phyloP scores from a whole-genome alignment of 1,140 invertebrate genomes.

The Muscidifurax raptorellus region DNA sequence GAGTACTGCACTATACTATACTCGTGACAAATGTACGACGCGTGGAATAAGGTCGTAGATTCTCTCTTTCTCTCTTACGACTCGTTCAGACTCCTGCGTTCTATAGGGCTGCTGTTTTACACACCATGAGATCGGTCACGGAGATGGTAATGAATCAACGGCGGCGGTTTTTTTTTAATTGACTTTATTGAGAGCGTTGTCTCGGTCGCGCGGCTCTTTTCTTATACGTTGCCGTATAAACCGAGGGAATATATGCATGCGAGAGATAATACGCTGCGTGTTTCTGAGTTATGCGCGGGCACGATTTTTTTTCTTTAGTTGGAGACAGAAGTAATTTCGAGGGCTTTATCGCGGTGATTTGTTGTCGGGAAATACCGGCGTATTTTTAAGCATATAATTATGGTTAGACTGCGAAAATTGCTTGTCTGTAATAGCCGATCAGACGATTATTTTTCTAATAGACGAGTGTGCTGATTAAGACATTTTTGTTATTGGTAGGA shows the following conservation, averaged over 20 bases:
- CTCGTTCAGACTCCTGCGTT: background rate
- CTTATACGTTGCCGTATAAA: background rate
- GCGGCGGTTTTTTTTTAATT: slow-evolving; percentile 26
- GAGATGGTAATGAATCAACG: slow-evolving; percentile 17
- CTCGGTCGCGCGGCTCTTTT: background rate
- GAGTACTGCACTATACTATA: background rate
- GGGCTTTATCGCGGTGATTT: no score
- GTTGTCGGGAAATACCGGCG: no score
- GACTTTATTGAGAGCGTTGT: background rate
- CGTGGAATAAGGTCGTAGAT: slow-evolving; percentile 9
- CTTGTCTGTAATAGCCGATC: no score
- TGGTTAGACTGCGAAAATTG: no score
- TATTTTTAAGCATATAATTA: no score
- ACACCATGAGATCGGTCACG: background rate
- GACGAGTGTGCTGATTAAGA: no score
- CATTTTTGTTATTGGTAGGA: no score
- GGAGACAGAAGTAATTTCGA: no score
- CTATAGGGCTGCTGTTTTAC: background rate
- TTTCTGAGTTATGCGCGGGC: no score
- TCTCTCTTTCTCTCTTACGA: no score
- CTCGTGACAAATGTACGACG: background rate
- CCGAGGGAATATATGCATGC: background rate
- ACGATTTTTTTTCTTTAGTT: no score
- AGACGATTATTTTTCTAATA: no score
- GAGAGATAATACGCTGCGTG: background rate